Evolutionary conservation across 2,888 invertebrate genomes (phyloP).

Genomic region (Ectobius pallidus): DNA sequence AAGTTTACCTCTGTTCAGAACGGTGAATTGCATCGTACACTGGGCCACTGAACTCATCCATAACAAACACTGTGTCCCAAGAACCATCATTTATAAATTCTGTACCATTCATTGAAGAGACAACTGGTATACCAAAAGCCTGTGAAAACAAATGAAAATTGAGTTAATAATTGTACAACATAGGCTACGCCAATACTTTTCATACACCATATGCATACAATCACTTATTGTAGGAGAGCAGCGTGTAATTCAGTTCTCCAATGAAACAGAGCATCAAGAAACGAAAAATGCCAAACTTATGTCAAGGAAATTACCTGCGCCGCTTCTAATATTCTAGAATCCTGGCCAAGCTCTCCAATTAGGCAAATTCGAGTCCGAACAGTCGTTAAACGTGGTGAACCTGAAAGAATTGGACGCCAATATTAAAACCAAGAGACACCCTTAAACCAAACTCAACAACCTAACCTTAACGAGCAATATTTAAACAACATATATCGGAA

Average conservation of each 20-base stretch:
- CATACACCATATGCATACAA: too few species aligned
- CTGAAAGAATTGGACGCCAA: neutral
- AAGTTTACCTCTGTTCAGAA: constrained; percentile 67
- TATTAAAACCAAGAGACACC: neutral
- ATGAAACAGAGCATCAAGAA: too few species aligned
- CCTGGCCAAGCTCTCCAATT: constrained; percentile 63
- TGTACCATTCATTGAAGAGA: constrained; percentile 65
- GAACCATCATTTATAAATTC: constrained; percentile 64
- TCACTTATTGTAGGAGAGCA: too few species aligned
- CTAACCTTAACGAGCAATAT: neutral
- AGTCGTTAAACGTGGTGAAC: neutral
- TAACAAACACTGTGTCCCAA: constrained; percentile 72
- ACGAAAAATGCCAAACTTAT: too few species aligned
- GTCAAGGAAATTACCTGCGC: too few species aligned
- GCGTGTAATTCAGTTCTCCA: too few species aligned
- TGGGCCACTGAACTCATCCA: constrained; percentile 75
- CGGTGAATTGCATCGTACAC: constrained; percentile 72
- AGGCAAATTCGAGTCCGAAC: constrained; percentile 62
- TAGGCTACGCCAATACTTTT: too few species aligned
- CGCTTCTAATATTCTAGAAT: constrained; percentile 61
- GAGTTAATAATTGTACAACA: too few species aligned
- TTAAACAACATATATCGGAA: too few species aligned
- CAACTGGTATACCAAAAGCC: constrained; percentile 66
- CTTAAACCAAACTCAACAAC: too few species aligned
- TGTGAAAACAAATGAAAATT: constrained; percentile 43